phyloP scores from a whole-genome alignment of 2,888 invertebrate genomes.

The Dendrolimus pini region DNA sequence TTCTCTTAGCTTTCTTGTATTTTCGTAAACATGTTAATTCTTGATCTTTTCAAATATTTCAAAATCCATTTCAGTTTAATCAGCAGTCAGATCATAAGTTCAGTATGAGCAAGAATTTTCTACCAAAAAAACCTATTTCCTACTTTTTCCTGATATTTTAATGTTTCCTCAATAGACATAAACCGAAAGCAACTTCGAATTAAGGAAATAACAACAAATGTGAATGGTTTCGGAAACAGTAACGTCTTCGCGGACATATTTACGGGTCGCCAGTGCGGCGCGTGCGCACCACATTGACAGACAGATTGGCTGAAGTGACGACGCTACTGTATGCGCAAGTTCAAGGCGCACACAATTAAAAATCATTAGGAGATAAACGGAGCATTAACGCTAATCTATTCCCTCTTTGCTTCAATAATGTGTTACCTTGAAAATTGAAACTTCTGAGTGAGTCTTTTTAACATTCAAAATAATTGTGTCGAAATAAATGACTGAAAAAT shows the following conservation, averaged over 20 bases:
- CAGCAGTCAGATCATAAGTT: too few species aligned
- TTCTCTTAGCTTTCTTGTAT: too few species aligned
- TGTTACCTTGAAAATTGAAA: too few species aligned
- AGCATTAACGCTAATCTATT: too few species aligned
- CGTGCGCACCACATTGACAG: conserved; percentile 34
- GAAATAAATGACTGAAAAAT: too few species aligned
- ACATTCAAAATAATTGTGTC: too few species aligned
- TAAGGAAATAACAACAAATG: conserved; percentile 50
- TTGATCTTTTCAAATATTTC: background rate
- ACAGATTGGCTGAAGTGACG: conserved; percentile 45
- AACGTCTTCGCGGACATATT: conserved; percentile 58
- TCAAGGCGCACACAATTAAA: background rate
- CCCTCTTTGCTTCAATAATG: too few species aligned
- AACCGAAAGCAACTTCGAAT: conserved; percentile 26
- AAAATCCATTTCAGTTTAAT: background rate
- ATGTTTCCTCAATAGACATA: conserved; percentile 35
- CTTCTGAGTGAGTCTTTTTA: too few species aligned
- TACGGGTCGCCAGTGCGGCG: conserved; percentile 34
- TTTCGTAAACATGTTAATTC: background rate
- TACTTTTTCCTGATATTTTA: conserved; percentile 2
- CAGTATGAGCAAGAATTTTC: too few species aligned
- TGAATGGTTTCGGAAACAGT: conserved; percentile 60
- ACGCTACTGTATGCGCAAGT: conserved; percentile 21
- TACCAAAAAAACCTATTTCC: too few species aligned
- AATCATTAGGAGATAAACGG: background rate